These are phyloP conservation scores for Clytia hemisphaerica DNA, from an alignment of 30 jellyfish, hydroid and myxozoan genomes.

Conservation along the genomic window DNA sequence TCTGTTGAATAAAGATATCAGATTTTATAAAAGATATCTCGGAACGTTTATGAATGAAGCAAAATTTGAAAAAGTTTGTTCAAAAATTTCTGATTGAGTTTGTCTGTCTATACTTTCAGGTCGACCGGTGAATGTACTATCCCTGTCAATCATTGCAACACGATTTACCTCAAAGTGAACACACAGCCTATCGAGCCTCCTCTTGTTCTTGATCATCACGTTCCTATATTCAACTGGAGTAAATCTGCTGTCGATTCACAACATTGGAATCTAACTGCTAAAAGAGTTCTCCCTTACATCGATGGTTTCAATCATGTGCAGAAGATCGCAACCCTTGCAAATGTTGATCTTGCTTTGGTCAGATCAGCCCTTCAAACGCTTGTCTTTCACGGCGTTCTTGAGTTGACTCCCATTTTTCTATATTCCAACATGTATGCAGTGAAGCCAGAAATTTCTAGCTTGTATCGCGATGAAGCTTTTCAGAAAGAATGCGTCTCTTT, in stretches of 20 bases:
- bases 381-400: conserved; percentile 64
- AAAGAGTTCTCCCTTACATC: conserved; percentile 51
- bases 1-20: no score
- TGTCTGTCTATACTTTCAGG: conserved; percentile 26
- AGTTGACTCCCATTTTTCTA: conserved; percentile 55
- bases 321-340: conserved; percentile 72
- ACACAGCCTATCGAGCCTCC: conserved; percentile 78
- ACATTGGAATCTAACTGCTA: conserved; percentile 90
- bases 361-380: conserved; percentile 85
- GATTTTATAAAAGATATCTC: no score
- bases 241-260: conserved; percentile 52
- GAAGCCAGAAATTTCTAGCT: conserved; percentile 56
- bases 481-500: conserved; percentile 59
- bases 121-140: conserved; percentile 62
- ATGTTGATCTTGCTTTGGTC: conserved; percentile 67
- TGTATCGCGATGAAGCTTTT: conserved; percentile 49
- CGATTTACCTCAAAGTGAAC: conserved; percentile 63
- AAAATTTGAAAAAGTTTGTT: no score
- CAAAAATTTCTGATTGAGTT: no score
- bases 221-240: conserved; percentile 76
- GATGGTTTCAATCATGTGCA: conserved; percentile 79
- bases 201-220: conserved; percentile 66
- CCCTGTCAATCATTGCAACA: conserved; percentile 64
- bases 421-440: conserved; percentile 78
- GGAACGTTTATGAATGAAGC: no score